A percentile compares a stretch with the other conserved stretches of the same genome.
Evolutionary conservation across 2,113 vertebrate species (phyloP).

Genomic region (Bettongia penicillata): DNA sequence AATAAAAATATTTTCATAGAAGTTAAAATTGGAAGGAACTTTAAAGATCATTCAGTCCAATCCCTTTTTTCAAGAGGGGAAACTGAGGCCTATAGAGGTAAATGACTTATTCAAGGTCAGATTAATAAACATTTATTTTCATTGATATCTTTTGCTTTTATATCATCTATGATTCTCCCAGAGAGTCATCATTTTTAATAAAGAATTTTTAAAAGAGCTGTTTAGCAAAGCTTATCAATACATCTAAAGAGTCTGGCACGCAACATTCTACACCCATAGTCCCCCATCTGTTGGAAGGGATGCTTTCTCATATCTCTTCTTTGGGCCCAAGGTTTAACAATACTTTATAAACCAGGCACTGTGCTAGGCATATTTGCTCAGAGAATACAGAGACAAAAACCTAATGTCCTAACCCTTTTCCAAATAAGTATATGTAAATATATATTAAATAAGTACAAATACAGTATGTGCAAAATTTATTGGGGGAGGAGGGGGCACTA

Average conservation of each 20-base stretch:
- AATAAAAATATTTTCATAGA: conserved; percentile 45
- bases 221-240: neutral
- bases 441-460: neutral
- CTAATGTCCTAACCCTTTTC: neutral
- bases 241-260: neutral
- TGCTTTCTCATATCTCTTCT: neutral
- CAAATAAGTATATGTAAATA: neutral
- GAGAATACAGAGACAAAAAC: conserved; percentile 19
- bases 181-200: neutral
- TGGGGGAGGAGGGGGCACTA: neutral
- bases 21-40: neutral
- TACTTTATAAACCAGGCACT: neutral
- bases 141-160: neutral
- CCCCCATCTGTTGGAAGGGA: too few species aligned
- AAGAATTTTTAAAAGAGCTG: neutral
- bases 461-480: neutral
- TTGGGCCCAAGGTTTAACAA: neutral
- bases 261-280: neutral
- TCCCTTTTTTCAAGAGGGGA: neutral
- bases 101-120: neutral
- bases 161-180: neutral
- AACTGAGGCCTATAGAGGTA: neutral
- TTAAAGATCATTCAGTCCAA: neutral
- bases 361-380: neutral
- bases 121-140: neutral